These are phyloP conservation scores for Agrotis exclamationis DNA, from an alignment of 2,888 invertebrate genomes.

Conservation along the genomic window DNA sequence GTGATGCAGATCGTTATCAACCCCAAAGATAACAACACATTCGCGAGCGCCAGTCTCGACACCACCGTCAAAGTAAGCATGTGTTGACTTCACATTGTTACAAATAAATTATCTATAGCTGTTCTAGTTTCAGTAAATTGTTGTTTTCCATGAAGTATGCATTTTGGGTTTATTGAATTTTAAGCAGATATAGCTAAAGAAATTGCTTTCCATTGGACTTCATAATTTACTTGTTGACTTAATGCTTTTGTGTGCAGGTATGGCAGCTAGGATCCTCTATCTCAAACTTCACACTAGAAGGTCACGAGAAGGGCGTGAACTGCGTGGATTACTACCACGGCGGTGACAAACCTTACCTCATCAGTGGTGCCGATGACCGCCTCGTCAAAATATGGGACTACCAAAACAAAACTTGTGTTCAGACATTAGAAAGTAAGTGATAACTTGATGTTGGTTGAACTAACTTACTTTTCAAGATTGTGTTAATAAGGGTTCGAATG, in stretches of 20 bases:
- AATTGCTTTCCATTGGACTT: neutral
- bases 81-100: slow-evolving; percentile 11
- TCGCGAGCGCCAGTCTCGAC: slow-evolving; percentile 99
- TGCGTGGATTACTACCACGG: slow-evolving; percentile 99
- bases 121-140: neutral
- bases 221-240: neutral
- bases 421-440: slow-evolving; percentile 95
- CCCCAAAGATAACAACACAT: slow-evolving; percentile 99
- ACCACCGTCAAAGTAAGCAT: slow-evolving; percentile 96
- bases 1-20: slow-evolving; percentile 99
- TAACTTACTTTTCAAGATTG: neutral
- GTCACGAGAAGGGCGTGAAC: slow-evolving; percentile 99
- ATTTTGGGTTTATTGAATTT: neutral
- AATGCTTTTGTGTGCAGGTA: slow-evolving; percentile 88
- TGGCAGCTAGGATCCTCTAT: slow-evolving; percentile 99
- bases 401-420: slow-evolving; percentile 99
- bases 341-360: slow-evolving; percentile 99
- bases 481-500: neutral
- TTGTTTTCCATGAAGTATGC: neutral
- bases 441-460: neutral
- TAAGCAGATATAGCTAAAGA: too few species aligned
- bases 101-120: neutral
- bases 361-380: slow-evolving; percentile 99
- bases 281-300: slow-evolving; percentile 99
- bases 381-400: slow-evolving; percentile 99